Conservation (phyloP, 2,797 vertebrate species). For the Kryptolebias ocellatus region DNA sequence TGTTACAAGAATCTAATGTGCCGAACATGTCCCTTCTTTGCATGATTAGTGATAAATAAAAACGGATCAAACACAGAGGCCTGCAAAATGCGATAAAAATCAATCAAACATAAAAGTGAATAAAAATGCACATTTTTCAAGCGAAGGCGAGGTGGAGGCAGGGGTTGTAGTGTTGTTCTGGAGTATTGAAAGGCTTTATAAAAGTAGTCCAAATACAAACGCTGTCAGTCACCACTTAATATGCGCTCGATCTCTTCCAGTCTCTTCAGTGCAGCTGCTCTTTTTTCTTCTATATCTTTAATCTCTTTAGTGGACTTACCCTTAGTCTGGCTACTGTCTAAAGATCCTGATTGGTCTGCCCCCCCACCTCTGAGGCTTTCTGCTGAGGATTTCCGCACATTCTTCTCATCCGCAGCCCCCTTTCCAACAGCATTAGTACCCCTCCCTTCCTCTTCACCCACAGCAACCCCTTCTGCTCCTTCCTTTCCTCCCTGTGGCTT, state of each 20-base stretch:
- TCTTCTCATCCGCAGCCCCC: conserved; percentile 79
- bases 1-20: conserved; percentile 32
- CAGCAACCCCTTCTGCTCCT: conserved; percentile 43
- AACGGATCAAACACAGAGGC: conserved; percentile 12
- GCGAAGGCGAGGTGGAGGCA: background rate
- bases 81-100: conserved; percentile 14
- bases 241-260: conserved; percentile 98
- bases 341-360: conserved; percentile 78
- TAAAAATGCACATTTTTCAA: conserved; percentile 44
- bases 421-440: conserved; percentile 53
- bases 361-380: conserved; percentile 58
- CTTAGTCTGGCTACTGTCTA: conserved; percentile 81
- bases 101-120: conserved; percentile 42
- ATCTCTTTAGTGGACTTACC: conserved; percentile 93
- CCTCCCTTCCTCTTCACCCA: conserved; percentile 71
- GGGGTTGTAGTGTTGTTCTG: conserved; percentile 23
- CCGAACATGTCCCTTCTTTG: conserved; percentile 48
- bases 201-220: conserved; percentile 68
- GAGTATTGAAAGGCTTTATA: conserved; percentile 60
- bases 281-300: conserved; percentile 96
- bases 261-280: conserved; percentile 95
- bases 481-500: conserved; percentile 55
- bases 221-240: conserved; percentile 91
- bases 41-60: conserved; percentile 55
- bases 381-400: conserved; percentile 80